These are phyloP conservation scores for Phyto melanocephala DNA, from an alignment of 2,888 invertebrate genomes.

Conservation along the genomic window DNA sequence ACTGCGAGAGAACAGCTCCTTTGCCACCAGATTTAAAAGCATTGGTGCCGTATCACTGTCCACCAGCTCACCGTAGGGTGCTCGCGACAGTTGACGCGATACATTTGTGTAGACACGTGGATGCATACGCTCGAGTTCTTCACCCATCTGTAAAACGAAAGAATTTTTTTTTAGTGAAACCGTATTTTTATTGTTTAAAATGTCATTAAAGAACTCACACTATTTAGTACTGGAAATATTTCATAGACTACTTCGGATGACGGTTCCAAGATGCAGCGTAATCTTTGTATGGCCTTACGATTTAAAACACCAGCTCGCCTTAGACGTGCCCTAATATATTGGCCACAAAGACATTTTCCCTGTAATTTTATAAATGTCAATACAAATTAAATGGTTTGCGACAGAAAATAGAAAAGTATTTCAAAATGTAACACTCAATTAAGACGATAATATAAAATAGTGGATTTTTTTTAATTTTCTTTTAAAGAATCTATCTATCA, in stretches of 20 bases:
- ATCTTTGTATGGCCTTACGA: constrained; percentile 85
- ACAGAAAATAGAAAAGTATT: no score
- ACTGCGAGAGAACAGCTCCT: constrained; percentile 84
- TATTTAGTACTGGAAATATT: constrained; percentile 83
- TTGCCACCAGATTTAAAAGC: constrained; percentile 84
- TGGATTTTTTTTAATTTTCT: no score
- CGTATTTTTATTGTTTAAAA: neutral
- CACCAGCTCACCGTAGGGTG: constrained; percentile 81
- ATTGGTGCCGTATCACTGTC: constrained; percentile 80
- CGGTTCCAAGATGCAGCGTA: constrained; percentile 82
- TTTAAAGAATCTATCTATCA: no score
- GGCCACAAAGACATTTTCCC: constrained; percentile 87
- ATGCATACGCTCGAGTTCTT: constrained; percentile 88
- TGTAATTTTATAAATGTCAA: constrained; percentile 55
- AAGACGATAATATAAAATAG: no score
- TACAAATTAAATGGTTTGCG: no score
- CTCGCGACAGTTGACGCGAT: constrained; percentile 85
- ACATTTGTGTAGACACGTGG: constrained; percentile 87
- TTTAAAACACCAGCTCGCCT: constrained; percentile 87
- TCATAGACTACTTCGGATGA: constrained; percentile 81
- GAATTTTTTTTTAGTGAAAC: no score
- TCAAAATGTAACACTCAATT: no score
- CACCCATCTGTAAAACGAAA: constrained; percentile 80
- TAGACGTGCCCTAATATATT: constrained; percentile 87
- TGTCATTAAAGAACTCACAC: constrained; percentile 75